Evolutionary conservation across 1,140 invertebrate species (phyloP).

Genomic region (Polypedilum vanderplanki): DNA sequence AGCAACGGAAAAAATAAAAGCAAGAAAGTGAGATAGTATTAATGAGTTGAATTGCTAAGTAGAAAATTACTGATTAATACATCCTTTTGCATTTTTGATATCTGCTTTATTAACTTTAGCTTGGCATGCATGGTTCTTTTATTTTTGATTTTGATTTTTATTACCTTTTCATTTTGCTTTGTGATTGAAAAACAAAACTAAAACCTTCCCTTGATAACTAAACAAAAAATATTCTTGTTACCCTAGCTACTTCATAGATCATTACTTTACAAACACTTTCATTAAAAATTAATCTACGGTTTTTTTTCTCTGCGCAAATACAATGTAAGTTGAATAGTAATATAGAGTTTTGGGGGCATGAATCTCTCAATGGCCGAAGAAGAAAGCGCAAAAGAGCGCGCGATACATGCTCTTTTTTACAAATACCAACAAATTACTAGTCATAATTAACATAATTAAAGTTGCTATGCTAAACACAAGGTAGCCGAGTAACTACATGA

Average conservation of each 20-base stretch:
- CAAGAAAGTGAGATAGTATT: neutral
- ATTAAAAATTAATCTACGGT: neutral
- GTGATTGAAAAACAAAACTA: too few species aligned
- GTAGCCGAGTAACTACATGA: neutral
- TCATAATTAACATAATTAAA: conserved; percentile 29
- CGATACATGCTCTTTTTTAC: neutral
- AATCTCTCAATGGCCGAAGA: neutral
- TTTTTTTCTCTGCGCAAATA: neutral
- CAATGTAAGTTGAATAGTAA: neutral
- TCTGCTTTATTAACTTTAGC: too few species aligned
- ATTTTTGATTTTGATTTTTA: too few species aligned
- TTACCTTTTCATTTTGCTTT: too few species aligned
- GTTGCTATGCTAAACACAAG: conserved; percentile 22
- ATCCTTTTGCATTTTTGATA: too few species aligned
- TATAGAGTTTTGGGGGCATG: neutral
- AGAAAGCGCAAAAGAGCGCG: conserved; percentile 14
- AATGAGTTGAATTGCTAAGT: neutral
- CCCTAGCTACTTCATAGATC: neutral
- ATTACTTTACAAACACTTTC: neutral
- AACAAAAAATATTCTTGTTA: too few species aligned
- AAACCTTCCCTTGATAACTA: too few species aligned
- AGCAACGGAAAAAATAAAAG: conserved; percentile 1
- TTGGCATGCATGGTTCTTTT: too few species aligned
- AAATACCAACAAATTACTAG: conserved; percentile 26
- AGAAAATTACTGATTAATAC: neutral